These are phyloP conservation scores for human DNA, from an alignment of 2,113 vertebrate species.

Conservation along the genomic window DNA sequence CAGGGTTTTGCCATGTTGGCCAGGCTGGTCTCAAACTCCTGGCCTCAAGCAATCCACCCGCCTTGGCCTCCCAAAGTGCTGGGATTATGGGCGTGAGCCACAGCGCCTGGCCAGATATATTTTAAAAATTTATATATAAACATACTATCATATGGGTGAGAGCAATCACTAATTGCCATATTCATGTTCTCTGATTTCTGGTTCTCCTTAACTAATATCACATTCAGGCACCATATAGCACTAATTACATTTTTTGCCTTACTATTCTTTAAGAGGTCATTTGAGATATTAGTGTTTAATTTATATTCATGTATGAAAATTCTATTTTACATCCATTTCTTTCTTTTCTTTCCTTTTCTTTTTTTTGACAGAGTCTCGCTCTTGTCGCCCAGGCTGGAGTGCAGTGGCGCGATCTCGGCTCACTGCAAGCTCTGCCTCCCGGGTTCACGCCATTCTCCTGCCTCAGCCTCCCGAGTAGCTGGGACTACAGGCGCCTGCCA, in stretches of 20 bases:
- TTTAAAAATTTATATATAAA: not conserved
- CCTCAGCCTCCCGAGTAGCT: no score
- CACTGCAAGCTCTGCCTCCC: no score
- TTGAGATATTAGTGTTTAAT: not conserved
- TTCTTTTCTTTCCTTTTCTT: not conserved
- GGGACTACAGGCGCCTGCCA: no score
- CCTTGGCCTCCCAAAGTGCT: no score
- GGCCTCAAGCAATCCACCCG: no score
- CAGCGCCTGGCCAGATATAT: no score
- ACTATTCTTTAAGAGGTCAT: not conserved
- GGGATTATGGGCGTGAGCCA: not conserved
- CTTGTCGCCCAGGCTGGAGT: no score
- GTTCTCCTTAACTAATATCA: not conserved
- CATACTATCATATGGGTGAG: not conserved
- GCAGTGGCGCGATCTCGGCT: no score
- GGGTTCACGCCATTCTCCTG: no score
- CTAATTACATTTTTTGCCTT: slow-evolving; percentile 32
- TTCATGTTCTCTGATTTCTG: not conserved
- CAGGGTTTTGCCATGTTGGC: not conserved
- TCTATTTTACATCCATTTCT: not conserved
- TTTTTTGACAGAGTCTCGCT: no score
- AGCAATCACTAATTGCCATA: not conserved
- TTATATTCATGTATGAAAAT: not conserved
- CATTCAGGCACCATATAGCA: not conserved
- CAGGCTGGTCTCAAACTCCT: not conserved